A percentile compares a stretch with the other conserved stretches of the same genome.
Conservation (phyloP, 2,888 invertebrate genomes). For the Erannis defoliaria region DNA sequence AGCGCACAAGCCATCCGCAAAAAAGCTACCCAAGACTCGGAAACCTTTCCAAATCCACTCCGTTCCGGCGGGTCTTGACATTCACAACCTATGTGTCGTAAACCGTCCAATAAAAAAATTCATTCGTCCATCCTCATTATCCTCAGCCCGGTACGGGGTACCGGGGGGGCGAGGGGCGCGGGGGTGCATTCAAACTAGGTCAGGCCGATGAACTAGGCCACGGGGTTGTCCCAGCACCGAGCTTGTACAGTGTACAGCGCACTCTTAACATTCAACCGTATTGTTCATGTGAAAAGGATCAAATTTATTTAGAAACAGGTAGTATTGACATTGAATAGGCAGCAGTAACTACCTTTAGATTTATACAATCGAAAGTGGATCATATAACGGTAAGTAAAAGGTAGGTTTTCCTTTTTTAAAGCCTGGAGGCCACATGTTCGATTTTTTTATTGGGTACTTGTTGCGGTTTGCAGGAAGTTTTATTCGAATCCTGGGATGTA, state of each 20-base stretch:
- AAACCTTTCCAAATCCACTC: constrained; percentile 27
- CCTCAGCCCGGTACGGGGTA: constrained; percentile 45
- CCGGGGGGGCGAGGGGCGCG: constrained; percentile 27
- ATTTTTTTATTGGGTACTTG: constrained; percentile 34
- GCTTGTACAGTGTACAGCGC: constrained; percentile 5
- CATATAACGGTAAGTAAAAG: constrained; percentile 32
- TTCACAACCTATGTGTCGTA: constrained; percentile 45
- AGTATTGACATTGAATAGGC: not conserved
- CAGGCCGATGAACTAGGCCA: constrained; percentile 68
- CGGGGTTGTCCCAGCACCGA: constrained; percentile 48
- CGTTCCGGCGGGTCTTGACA: constrained; percentile 21
- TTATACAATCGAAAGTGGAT: constrained; percentile 26
- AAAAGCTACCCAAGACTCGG: constrained; percentile 10
- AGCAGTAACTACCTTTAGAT: constrained; percentile 10
- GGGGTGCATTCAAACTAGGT: constrained; percentile 54
- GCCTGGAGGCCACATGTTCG: constrained; percentile 37
- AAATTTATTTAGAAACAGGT: constrained; percentile 4
- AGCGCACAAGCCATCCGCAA: constrained; percentile 7
- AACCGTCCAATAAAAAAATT: constrained; percentile 48
- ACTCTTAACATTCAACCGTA: constrained; percentile 36
- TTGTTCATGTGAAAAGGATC: not conserved
- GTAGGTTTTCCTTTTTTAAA: constrained; percentile 28
- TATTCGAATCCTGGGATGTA: constrained; percentile 33
- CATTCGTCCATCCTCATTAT: constrained; percentile 47
- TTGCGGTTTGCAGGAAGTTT: constrained; percentile 40